Evolutionary conservation across 2,888 invertebrate species (phyloP), one percentile per base, ranked within the genome.

Genomic region (Tricholauxania praeusta): DNA sequence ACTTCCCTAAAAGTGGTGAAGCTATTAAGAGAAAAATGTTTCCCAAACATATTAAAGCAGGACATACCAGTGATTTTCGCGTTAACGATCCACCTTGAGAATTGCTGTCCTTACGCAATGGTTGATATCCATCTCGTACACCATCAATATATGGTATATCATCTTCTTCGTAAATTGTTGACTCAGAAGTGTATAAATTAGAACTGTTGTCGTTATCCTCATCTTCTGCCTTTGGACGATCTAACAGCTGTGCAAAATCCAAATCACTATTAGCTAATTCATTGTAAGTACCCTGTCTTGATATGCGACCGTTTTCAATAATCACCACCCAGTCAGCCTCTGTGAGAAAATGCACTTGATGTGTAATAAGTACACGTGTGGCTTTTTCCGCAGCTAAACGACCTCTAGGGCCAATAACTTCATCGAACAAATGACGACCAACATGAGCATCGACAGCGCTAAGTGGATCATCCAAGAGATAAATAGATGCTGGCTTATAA

Each of bases 401-500:
- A 2, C 89, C 88, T 62, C 85, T 87, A 8, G 87, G 87, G 3
- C 88, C 88, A 72, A 94, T 92, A 70, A 93, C 94, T 85, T 93
- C 90, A 65, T 94, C 91, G 81, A 94, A 94, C 7, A 95, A 86
- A 83, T 93, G 92, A 74, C 91, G 90, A 0, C 93, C 92, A n/a
- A 95, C 94, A 74, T 91, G 91, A 0, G 93, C 89, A 84, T 95
- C 95, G 0, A 95, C 94, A 1, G 94, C 94, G 74, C 93, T 93
- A 3, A 95, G 85, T 0, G 95, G 94, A 87, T 95, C 95, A 83
- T 95, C 95, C 47, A 95, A 86, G 7, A 95, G 86, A 82, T 94
- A 95, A 74, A 95, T 90, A 80, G 93, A 92, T 0, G 93, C 92
- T 28, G 91, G 89, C 76, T 91, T 90, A 79, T 94, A 94, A n/a